phyloP scores from a whole-genome alignment of 1,140 invertebrate species.

The Diorhabda elongata region DNA sequence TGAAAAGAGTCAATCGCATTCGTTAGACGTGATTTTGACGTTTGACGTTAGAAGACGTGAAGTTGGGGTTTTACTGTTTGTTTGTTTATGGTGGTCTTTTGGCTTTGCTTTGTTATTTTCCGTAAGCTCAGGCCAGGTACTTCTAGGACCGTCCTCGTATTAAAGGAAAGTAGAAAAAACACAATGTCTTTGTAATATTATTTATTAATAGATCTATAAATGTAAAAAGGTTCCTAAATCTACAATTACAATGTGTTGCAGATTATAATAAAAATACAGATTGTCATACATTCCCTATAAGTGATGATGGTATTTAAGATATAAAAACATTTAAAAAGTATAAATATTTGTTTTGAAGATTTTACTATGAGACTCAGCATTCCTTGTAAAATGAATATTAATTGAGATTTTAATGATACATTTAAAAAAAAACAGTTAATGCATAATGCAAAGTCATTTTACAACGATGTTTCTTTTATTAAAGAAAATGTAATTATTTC shows the following conservation, averaged over 20 bases:
- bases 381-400: background rate
- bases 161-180: too few relatives aligned
- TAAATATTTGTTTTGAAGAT: constrained; percentile 4
- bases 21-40: too few relatives aligned
- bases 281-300: constrained; percentile 11
- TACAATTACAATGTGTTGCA: constrained; percentile 16
- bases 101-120: too few relatives aligned
- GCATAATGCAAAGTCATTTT: background rate
- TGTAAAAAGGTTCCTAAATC: background rate
- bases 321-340: constrained; percentile 1
- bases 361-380: background rate
- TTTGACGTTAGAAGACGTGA: too few relatives aligned
- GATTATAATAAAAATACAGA: constrained; percentile 10
- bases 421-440: background rate
- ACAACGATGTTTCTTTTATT: background rate
- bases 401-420: background rate
- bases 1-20: too few relatives aligned
- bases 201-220: background rate
- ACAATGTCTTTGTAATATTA: too few relatives aligned
- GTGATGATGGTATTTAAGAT: background rate
- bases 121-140: too few relatives aligned
- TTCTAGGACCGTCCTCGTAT: too few relatives aligned
- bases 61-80: too few relatives aligned
- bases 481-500: constrained; percentile 1
- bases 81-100: too few relatives aligned